Percentiles rank a stretch among this genome's conserved stretches.
phyloP scores from a whole-genome alignment of 1,140 invertebrate genomes.

The Adelges cooleyi region DNA sequence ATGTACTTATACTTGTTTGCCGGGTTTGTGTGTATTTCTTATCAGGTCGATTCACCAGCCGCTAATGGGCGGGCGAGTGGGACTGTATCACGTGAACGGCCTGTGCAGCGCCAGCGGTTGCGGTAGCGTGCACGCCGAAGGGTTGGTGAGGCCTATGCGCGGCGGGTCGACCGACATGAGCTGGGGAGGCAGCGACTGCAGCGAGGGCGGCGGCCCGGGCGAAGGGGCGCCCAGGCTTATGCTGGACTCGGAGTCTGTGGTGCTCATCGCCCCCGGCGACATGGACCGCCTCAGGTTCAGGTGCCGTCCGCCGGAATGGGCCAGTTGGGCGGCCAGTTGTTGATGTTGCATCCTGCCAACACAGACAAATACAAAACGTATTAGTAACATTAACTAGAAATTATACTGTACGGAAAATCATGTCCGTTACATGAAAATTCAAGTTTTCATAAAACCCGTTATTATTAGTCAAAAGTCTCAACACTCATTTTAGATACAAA shows the following conservation, averaged over 20 bases:
- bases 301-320: conserved; percentile 31
- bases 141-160: conserved; percentile 18
- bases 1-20: too few relatives aligned
- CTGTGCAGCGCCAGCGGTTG: conserved; percentile 32
- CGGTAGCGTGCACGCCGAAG: conserved; percentile 22
- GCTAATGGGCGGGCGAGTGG: conserved; percentile 31
- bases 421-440: too few relatives aligned
- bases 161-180: conserved; percentile 29
- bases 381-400: too few relatives aligned
- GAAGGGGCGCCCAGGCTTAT: conserved; percentile 37
- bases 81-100: conserved; percentile 36
- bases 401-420: too few relatives aligned
- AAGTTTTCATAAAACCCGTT: too few relatives aligned
- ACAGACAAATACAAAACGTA: too few relatives aligned
- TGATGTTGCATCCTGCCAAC: conserved; percentile 37
- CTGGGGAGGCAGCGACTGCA: conserved; percentile 1
- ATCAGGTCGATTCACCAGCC: too few relatives aligned
- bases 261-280: conserved; percentile 30
- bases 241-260: conserved; percentile 35
- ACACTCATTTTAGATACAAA: too few relatives aligned
- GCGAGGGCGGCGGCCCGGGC: conserved; percentile 32
- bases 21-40: too few relatives aligned
- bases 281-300: conserved; percentile 29
- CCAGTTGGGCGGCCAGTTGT: conserved; percentile 35
- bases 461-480: too few relatives aligned